Base-by-base conservation (phyloP, 2,888 invertebrate genomes). In the Drosophila prolongata region DNA sequence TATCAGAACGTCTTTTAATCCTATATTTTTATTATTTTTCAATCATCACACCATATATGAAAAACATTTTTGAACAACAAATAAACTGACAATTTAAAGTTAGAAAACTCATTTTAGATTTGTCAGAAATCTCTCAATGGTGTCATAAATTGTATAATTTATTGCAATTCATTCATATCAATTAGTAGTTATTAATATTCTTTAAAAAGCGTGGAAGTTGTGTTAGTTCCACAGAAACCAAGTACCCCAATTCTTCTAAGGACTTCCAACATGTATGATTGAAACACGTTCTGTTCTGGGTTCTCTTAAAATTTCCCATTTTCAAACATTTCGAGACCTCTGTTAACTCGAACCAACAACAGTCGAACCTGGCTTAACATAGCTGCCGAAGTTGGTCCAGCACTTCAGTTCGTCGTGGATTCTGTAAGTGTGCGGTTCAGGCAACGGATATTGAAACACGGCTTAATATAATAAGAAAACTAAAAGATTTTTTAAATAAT, bases 331-430 rank as follows among this genome's bases (percentile, higher is more conserved):
- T 16, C 0, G 16, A 8, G 50, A 37, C n/a, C 43, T 34, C 56
- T 74, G 75, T 60, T 43, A 49, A 34, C 9, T 13, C 3, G 24
- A 13, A 9, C 11, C 34, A 6, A 37, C 13, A 30, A 10, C 2
- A 14, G 30, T 43, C n/a, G 40, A 54, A 44, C 42, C 34, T 3
- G 4, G 16, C 24, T 30, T 49, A 35, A 55, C 68, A 50, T 38
- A 9, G 14, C 16, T 27, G 16, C 46, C 61, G 53, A 60, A 14
- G 37, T 16, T 54, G 47, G 43, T 55, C 27, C 49, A 46, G 37
- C 38, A 40, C 40, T 73, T 86, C 72, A 84, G 88, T 84, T 85
- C 69, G 14, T 44, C 60, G 67, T 53, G 67, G 70, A 65, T 71
- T 60, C 74, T 77, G 69, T 55, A 56, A 52, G 72, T 44, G 76